Conservation (phyloP, 2,888 invertebrate species). For the Octodonta nipae region DNA sequence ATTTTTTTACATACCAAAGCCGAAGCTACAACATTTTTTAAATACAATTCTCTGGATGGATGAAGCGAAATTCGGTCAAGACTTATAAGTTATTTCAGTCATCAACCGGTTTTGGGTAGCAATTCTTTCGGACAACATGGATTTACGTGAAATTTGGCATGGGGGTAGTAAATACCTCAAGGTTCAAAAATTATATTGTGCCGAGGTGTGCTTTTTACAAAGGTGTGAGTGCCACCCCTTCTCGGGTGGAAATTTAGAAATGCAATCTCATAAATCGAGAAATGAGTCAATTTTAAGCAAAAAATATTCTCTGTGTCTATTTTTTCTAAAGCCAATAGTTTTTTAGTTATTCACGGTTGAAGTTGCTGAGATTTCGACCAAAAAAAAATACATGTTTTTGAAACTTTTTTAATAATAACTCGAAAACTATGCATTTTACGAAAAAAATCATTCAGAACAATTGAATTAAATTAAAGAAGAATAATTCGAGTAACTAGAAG, state of each 20-base stretch:
- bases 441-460: constrained; percentile 1
- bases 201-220: no score
- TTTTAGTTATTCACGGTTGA: no score
- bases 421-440: not conserved
- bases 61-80: no score
- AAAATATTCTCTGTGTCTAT: no score
- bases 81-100: not conserved
- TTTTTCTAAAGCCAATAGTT: no score
- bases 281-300: not conserved
- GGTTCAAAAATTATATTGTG: not conserved
- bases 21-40: no score
- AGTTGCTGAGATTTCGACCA: no score
- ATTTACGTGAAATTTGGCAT: not conserved
- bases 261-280: no score
- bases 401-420: not conserved
- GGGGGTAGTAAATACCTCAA: not conserved
- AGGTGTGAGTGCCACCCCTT: not conserved
- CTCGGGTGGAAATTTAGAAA: constrained; percentile 1
- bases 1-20: no score
- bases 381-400: constrained; percentile 1
- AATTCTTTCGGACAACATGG: not conserved
- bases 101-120: not conserved
- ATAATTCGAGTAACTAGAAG: no score
- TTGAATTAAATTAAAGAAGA: no score
- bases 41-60: no score